phyloP scores from a whole-genome alignment of 2,797 vertebrate genomes.

The Gila robusta region DNA sequence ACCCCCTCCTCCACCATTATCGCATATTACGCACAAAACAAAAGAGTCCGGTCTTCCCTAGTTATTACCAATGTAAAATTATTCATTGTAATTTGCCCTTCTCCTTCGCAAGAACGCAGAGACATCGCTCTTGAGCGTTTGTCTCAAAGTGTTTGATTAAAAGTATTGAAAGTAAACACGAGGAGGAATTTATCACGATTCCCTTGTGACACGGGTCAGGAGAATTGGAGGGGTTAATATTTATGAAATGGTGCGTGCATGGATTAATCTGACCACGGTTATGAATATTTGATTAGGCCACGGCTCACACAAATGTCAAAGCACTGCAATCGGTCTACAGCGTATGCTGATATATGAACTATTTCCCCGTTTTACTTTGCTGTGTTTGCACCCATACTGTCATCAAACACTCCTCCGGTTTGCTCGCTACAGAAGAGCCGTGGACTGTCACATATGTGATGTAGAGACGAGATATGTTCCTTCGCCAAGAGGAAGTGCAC shows the following conservation, averaged over 20 bases:
- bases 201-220: conserved; percentile 39
- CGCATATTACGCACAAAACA: conserved; percentile 58
- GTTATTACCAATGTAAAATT: conserved; percentile 64
- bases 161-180: conserved; percentile 59
- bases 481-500: conserved; percentile 38
- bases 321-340: conserved; percentile 62
- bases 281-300: conserved; percentile 75
- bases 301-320: conserved; percentile 70
- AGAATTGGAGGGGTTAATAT: conserved; percentile 36
- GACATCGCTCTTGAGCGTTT: conserved; percentile 16
- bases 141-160: conserved; percentile 58
- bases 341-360: conserved; percentile 16
- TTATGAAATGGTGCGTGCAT: conserved; percentile 6
- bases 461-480: conserved; percentile 43
- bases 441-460: conserved; percentile 26
- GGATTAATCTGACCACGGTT: conserved; percentile 61
- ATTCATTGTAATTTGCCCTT: conserved; percentile 60
- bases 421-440: conserved; percentile 19
- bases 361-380: conserved; percentile 36
- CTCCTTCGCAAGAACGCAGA: neutral
- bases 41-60: conserved; percentile 53
- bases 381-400: conserved; percentile 25
- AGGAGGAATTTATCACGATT: conserved; percentile 59
- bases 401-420: neutral
- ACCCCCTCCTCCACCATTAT: conserved; percentile 54